Evolutionary conservation across 2,797 vertebrate species (phyloP).

Genomic region (Urosaurus nigricauda): DNA sequence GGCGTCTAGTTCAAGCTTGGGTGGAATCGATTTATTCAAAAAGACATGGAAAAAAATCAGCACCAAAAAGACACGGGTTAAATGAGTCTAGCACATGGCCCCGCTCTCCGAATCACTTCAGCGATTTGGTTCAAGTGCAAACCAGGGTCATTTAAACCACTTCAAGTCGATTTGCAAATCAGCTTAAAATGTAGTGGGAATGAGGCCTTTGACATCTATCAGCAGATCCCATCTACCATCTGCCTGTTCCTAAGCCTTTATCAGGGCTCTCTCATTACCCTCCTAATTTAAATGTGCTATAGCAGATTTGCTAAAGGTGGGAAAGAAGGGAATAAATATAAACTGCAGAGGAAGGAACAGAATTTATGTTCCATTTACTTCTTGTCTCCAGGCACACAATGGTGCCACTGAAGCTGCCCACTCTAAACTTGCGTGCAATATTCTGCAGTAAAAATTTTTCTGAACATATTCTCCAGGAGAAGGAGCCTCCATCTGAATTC

Average conservation of each 20-base stretch:
- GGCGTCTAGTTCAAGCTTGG: too few species aligned
- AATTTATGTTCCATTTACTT: constrained; percentile 31
- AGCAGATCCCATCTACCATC: neutral
- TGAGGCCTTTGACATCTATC: neutral
- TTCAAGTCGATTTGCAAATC: too few species aligned
- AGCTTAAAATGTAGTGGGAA: too few species aligned
- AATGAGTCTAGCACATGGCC: too few species aligned
- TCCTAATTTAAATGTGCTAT: neutral
- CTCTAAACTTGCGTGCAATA: neutral
- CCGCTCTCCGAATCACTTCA: too few species aligned
- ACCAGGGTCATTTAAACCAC: too few species aligned
- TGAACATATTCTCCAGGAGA: constrained; percentile 30
- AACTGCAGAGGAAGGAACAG: neutral
- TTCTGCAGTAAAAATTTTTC: constrained; percentile 22
- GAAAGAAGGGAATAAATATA: constrained; percentile 6
- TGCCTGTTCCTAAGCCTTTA: neutral
- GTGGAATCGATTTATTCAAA: too few species aligned
- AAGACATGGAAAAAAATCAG: too few species aligned
- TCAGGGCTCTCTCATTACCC: neutral
- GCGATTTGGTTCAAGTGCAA: too few species aligned
- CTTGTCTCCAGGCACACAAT: neutral
- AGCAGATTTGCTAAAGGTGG: neutral
- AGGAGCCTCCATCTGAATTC: constrained; percentile 49
- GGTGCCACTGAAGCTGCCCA: neutral
- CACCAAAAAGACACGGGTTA: too few species aligned